Evolutionary conservation across 2,797 vertebrate species (phyloP), one percentile per base, ranked within the genome.

Genomic region (Orestias chungarensis): DNA sequence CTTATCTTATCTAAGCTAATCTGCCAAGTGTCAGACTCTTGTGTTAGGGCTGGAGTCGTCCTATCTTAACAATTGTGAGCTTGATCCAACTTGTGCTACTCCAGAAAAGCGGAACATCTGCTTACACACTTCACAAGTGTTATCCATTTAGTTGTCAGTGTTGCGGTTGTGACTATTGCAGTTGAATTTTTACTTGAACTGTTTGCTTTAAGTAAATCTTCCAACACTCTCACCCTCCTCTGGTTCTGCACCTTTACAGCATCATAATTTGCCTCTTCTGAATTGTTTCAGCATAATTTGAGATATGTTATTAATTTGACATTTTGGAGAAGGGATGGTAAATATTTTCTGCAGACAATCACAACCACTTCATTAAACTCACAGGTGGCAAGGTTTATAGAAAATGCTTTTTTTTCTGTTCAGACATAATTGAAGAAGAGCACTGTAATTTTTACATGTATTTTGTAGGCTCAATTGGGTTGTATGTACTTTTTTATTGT

Each of bases 101-200:
- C 62, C 80, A 85, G 67, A 89, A 85, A 82, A 73, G 68, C 50
- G 59, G 64, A 79, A 76, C 84, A 84, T 82, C 81, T 82, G 82
- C 81, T 76, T 46, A 59, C 33, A 44, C 49, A 78, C 75, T 75
- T 74, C 10, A n/a, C 73, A 76, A 69, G 68, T 66, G 14, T 71
- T 57, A 42, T 44, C 27, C 59, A n/a, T n/a, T 68, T 57, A 66
- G 76, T 40, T 74, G 42, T 66, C 33, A 35, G 1, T 15, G 31
- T 57, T 40, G 20, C 44, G n/a, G 23, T 61, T 10, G 43, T 55
- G 20, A 7, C 6, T 6, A 5, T 54, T 29, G 29, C 31, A 66
- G 44, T 59, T 20, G 14, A 27, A 3, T 7, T 9, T 49, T 67
- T 57, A 12, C 20, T 66, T 65, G 14, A 17, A 10, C 3, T 6